Base-by-base conservation (phyloP, 2,113 vertebrate genomes). In the Oreochromis tanganicae region DNA sequence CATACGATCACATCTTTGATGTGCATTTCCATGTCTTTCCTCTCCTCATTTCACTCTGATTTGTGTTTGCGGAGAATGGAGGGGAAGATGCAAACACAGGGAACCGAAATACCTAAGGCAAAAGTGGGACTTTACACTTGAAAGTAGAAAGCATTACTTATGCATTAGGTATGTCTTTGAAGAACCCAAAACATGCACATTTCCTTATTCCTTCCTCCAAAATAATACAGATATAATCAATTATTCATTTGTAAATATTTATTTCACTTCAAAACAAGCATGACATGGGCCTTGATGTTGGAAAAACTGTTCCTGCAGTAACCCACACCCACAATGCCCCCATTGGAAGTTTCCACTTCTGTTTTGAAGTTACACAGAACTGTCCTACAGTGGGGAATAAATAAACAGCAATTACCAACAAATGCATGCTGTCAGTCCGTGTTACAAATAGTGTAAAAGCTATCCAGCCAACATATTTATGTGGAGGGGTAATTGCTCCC, bases 171-270 rank as follows among this genome's bases (percentile, higher is more conserved):
- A 83, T 57, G 88, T 94, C 94, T 95, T 96, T 95, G 94, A 95
- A 95, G 94, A 94, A 92, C 88, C 91, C 85, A 84, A 94, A 94
- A 93, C 87, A 93, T 89, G 91, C 87, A 87, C 61, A 93, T 92
- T 95, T 91, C 80, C 82, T 82, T 50, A 83, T 59, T 89, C 87
- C 78, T 87, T 73, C 81, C 87, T 85, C 83, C 57, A 24, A 93
- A 95, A 95, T 94, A 95, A 95, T 95, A 92, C 91, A 78, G 92
- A 95, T 94, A 85, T 85, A 93, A 96, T 95, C 90, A 95, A 96
- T 95, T 94, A 95, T 95, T 96, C 66, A 96, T 94, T 92, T 91
- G 90, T 93, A 94, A 93, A 94, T 95, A 92, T 95, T 96, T 95
- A 94, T 93, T 94, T 94, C 85, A 80, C 91, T 93, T 95, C 90